Evolutionary conservation across 2,797 vertebrate species (phyloP).

Genomic region (Acanthurus tractus): DNA sequence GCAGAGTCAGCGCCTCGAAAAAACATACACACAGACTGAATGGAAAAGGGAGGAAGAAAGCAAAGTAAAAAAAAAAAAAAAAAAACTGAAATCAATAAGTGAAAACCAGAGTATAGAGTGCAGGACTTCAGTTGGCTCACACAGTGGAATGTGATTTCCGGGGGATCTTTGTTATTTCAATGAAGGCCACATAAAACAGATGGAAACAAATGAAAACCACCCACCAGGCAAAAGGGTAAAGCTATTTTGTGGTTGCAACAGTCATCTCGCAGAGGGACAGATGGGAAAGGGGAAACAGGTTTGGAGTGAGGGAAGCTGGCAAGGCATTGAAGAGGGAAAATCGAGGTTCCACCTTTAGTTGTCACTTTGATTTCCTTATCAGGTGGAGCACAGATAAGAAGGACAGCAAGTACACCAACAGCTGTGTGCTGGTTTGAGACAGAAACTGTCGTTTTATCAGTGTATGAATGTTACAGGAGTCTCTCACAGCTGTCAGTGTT

Average conservation of each 20-base stretch:
- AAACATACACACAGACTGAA: background rate
- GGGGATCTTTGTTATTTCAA: slow-evolving; percentile 39
- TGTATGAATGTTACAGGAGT: slow-evolving; percentile 28
- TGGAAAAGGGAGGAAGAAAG: background rate
- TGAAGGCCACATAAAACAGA: slow-evolving; percentile 45
- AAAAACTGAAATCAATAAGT: slow-evolving; percentile 13
- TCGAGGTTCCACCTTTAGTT: slow-evolving; percentile 59
- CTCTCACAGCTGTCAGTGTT: slow-evolving; percentile 27
- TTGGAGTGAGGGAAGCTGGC: background rate
- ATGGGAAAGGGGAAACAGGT: background rate
- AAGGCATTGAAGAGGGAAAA: slow-evolving; percentile 23
- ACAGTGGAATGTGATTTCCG: slow-evolving; percentile 31
- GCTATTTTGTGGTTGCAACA: slow-evolving; percentile 22
- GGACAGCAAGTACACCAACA: slow-evolving; percentile 45
- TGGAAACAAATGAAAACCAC: slow-evolving; percentile 57
- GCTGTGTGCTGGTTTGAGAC: slow-evolving; percentile 41
- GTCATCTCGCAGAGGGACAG: background rate
- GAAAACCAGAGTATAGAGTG: slow-evolving; percentile 17
- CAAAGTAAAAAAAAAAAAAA: background rate
- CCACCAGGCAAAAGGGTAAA: slow-evolving; percentile 24
- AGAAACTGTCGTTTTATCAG: slow-evolving; percentile 56
- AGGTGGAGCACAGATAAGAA: slow-evolving; percentile 49
- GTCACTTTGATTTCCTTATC: slow-evolving; percentile 69
- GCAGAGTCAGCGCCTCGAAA: background rate
- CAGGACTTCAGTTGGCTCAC: slow-evolving; percentile 16